phyloP scores from a whole-genome alignment of 2,888 invertebrate species.

The Dryococelus australis region DNA sequence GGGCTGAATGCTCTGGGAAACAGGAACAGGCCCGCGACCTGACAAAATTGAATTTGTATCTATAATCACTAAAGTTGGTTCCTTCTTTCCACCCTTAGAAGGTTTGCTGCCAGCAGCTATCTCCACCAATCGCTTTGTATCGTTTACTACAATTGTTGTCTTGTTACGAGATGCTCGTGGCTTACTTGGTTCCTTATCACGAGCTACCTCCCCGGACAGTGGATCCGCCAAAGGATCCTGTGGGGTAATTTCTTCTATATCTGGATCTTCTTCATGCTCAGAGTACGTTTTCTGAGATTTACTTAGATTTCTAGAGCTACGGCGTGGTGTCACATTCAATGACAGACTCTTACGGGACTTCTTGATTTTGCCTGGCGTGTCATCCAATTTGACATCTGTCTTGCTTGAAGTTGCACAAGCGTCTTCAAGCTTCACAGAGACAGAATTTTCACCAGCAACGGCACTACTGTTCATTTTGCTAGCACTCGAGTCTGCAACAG shows the following conservation, averaged over 20 bases:
- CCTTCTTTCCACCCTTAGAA: conserved; percentile 66
- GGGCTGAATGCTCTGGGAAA: conserved; percentile 49
- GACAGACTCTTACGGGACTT: conserved; percentile 44
- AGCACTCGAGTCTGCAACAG: background rate
- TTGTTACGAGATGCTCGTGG: conserved; percentile 49
- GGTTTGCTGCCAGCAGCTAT: conserved; percentile 69
- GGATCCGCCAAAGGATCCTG: conserved; percentile 65
- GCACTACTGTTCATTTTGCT: conserved; percentile 47
- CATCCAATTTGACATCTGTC: conserved; percentile 56
- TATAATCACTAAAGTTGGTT: conserved; percentile 79
- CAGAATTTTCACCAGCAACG: conserved; percentile 27
- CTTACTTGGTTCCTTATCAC: conserved; percentile 39
- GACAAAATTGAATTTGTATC: conserved; percentile 77
- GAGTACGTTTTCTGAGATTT: conserved; percentile 61
- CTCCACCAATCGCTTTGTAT: conserved; percentile 74
- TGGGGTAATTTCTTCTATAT: conserved; percentile 69
- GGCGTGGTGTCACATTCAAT: conserved; percentile 59
- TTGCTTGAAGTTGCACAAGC: conserved; percentile 47
- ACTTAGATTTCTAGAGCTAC: conserved; percentile 66
- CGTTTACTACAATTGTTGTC: conserved; percentile 71
- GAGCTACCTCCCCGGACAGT: conserved; percentile 35
- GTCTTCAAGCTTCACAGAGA: background rate
- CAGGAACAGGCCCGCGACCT: conserved; percentile 67
- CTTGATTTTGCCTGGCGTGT: conserved; percentile 51
- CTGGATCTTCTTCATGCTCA: conserved; percentile 59